Evolutionary conservation across 2,888 invertebrate species (phyloP).

Genomic region (Caenorhabditis sp.): DNA sequence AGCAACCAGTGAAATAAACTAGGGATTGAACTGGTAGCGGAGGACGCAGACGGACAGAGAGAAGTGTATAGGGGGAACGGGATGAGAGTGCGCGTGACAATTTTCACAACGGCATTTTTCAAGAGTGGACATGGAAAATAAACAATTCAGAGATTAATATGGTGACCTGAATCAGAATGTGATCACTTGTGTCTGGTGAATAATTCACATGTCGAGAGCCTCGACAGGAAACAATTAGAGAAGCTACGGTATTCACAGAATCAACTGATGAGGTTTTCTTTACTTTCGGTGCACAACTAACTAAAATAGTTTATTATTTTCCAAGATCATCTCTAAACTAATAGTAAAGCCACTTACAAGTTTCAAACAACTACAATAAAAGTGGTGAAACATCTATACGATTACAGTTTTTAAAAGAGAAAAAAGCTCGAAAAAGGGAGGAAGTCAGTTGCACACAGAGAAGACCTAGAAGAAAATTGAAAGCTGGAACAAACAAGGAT

Average conservation of each 20-base stretch:
- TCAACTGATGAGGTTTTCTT: neutral
- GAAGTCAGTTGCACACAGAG: conserved; percentile 47
- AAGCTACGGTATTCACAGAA: neutral
- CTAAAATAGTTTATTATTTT: conserved; percentile 7
- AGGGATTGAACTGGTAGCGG: conserved; percentile 20
- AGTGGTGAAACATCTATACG: neutral
- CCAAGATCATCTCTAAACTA: conserved; percentile 27
- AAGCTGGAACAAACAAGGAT: conserved; percentile 42
- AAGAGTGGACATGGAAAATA: conserved; percentile 20
- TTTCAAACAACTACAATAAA: conserved; percentile 4
- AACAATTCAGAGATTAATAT: conserved; percentile 31
- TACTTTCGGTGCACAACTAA: neutral
- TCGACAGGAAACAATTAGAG: conserved; percentile 1
- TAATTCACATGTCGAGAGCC: conserved; percentile 5
- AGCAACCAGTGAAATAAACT: conserved; percentile 30
- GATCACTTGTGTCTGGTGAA: conserved; percentile 10
- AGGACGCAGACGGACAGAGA: conserved; percentile 33
- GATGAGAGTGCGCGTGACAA: conserved; percentile 40
- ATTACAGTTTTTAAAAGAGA: conserved; percentile 4
- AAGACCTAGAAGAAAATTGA: neutral
- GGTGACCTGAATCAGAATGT: conserved; percentile 17
- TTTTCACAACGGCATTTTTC: conserved; percentile 34
- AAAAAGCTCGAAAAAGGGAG: conserved; percentile 40
- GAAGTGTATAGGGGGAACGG: conserved; percentile 34
- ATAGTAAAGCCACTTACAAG: conserved; percentile 27